These are phyloP conservation scores for Synergus japonicus DNA, from an alignment of 2,888 invertebrate genomes.

Conservation along the genomic window DNA sequence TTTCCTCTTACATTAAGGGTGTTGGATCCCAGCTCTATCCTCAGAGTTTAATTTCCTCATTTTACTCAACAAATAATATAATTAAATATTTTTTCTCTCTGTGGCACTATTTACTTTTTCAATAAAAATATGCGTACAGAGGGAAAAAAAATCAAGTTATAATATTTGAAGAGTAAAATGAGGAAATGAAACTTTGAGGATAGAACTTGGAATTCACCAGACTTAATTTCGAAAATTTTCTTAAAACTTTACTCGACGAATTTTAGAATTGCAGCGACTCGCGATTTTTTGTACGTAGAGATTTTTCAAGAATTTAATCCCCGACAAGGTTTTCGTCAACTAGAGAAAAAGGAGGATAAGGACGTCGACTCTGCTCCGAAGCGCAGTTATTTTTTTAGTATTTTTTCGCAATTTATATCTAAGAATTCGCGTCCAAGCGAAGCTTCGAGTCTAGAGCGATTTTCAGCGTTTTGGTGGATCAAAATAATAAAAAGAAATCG, in stretches of 20 bases:
- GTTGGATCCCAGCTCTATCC: background rate
- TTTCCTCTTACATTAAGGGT: background rate
- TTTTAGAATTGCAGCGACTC: background rate
- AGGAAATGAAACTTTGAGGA: background rate
- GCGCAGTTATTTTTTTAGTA: conserved; percentile 52
- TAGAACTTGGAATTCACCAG: background rate
- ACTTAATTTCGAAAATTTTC: background rate
- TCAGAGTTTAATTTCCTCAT: no score
- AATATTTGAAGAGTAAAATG: no score
- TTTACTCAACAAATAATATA: background rate
- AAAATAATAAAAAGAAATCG: conserved; percentile 20
- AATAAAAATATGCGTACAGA: no score
- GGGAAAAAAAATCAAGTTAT: no score
- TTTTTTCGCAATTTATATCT: conserved; percentile 56
- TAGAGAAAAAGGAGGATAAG: conserved; percentile 38
- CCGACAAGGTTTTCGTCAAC: conserved; percentile 8
- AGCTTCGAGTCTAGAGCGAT: conserved; percentile 67
- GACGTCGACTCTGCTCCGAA: conserved; percentile 51
- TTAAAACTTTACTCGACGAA: background rate
- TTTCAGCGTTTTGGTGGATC: conserved; percentile 61
- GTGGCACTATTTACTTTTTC: background rate
- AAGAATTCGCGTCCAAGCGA: conserved; percentile 61
- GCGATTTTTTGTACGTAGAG: background rate
- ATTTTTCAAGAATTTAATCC: background rate
- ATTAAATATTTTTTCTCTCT: background rate